phyloP scores from a whole-genome alignment of 2,888 invertebrate species.

The Hydrotaea diabolus region DNA sequence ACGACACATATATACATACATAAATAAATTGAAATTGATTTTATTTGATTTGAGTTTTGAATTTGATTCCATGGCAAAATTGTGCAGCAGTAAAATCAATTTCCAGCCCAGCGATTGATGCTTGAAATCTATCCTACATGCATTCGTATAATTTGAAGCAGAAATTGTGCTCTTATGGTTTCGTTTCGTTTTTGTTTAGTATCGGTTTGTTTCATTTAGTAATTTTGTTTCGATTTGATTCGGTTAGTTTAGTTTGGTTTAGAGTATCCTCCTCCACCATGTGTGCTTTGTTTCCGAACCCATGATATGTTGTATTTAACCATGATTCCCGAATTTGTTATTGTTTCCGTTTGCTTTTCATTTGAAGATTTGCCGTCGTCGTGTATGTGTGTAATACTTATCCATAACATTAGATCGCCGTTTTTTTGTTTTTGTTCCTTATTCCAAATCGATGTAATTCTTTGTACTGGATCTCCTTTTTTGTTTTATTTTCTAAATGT shows the following conservation, averaged over 20 bases:
- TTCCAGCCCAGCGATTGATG: slow-evolving; percentile 13
- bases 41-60: no score
- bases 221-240: not conserved
- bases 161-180: not conserved
- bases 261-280: not conserved
- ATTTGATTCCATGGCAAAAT: not conserved
- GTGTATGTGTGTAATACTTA: slow-evolving; percentile 77
- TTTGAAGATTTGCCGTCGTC: slow-evolving; percentile 69
- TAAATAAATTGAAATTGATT: not conserved
- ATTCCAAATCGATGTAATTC: slow-evolving; percentile 14
- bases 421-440: slow-evolving; percentile 69
- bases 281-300: not conserved
- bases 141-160: not conserved
- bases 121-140: not conserved
- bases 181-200: not conserved
- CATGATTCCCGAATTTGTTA: not conserved
- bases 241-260: slow-evolving; percentile 14
- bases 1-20: not conserved
- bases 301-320: not conserved
- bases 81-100: not conserved
- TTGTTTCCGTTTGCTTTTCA: not conserved
- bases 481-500: slow-evolving; percentile 51
- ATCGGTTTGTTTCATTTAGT: no score
- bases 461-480: slow-evolving; percentile 30
- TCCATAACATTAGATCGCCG: slow-evolving; percentile 1